Base-by-base conservation (phyloP, 2,888 invertebrate species). In the Cataglyphis rosenhaueri region DNA sequence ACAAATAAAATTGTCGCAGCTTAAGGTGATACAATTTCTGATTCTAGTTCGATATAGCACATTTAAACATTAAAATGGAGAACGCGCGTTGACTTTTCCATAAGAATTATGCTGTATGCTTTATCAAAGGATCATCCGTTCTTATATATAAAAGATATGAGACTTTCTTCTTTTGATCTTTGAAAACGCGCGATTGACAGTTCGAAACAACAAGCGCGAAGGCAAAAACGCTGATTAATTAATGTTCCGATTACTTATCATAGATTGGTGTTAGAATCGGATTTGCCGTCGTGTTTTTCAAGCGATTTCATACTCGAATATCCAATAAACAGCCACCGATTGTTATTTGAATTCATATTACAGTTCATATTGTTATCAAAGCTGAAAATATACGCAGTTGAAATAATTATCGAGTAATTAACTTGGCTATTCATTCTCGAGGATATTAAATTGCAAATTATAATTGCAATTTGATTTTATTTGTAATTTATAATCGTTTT, bases 121-220 rank as follows among this genome's bases (percentile, higher is more conserved):
- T 71, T 44, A 59, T 66, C n/a, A 35, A 65, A 65, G 48, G n/a
- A 15, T 73, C 73, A 35, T 32, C 18, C 32, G 1, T 25, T 29
- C 57, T 57, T 75, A 32, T 32, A 57, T 59, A 78, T 35, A 79
- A 59, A 32, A 35, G 73, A 73, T 73, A 71, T 71, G 73, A 59
- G 18, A 79, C 41, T 48, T 73, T 59, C 32, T 73, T 21, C 29
- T 75, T 79, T 79, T 79, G 78, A 79, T 79, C 59, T 71, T 79
- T 0, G 32, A 79, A 71, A 71, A 79, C 32, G 73, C 59, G 59
- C 55, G 55, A 76, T 70, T 25, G 12, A 78, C 41, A 44, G 15
- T 57, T 59, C 25, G 32, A 70, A 66, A 75, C 21, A 21, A 57
- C 41, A 68, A 71, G 76, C 55, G 76, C 55, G 29, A 55, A 70